Evolutionary conservation across 1,140 invertebrate species (phyloP), one percentile per base, ranked within the genome.

Genomic region (Oreohelix idahoensis): DNA sequence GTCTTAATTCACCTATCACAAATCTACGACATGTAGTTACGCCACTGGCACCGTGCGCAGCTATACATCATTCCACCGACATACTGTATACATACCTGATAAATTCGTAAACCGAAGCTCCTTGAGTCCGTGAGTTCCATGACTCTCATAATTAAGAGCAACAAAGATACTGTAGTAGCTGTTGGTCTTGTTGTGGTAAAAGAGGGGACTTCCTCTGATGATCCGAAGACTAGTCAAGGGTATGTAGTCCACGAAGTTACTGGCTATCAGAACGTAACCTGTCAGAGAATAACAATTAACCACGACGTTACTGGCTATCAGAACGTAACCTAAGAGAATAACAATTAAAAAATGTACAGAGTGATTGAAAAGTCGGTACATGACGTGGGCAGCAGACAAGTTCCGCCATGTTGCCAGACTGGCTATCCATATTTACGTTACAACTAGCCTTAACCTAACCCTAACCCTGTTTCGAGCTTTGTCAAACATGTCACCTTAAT

Each of bases 201-300:
- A 99, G 10, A 98, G 93, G 0, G 96, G 97, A 83, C 97, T 94
- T 4, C 98, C 98, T 38, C 98, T 95, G 87, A 99, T 98, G 89
- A 99, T 98, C 93, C 98, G 97, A 45, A 99, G 93, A 84, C 95
- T 95, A 1, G 97, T 97, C 80, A 99, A 93, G 42, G 97, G 95
- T 81, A 99, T 96, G 83, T 95, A 94, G 58, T 94, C 94, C 0
- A 98, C 95, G 89, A 97, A 96, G 79, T 98, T 97, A 91, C 97
- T 96, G 45, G 97, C 97, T 89, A 99, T 98, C 42, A 99, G 94
- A 63, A 99, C 96, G 92, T 99, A 99, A 32, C 98, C 98, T 4
- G 97, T 39, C 4, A 51, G 45, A 63, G n/a, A n/a, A n/a, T n/a
- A n/a, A n/a, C n/a, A n/a, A 83, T 95, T 94, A 53, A 94, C 94